Conservation (phyloP, 1,140 invertebrate genomes). For the Zaprionus taronus region DNA sequence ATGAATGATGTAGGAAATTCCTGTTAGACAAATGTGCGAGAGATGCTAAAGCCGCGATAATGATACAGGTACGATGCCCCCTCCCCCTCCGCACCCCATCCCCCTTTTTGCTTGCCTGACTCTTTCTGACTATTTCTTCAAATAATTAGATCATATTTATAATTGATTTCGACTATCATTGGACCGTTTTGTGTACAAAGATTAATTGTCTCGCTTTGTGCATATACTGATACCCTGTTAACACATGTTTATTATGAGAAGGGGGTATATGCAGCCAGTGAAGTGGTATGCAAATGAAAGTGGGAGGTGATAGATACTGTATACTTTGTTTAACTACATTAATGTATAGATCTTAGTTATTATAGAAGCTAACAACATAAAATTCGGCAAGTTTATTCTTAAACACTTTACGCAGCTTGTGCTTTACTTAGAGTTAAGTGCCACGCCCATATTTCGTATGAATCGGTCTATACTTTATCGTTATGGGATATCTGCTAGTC, state of each 20-base stretch:
- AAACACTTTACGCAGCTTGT: not conserved
- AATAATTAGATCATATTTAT: slow-evolving; percentile 30
- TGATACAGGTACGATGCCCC: slow-evolving; percentile 21
- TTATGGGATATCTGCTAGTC: not conserved
- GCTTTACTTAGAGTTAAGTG: not conserved
- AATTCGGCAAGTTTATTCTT: not conserved
- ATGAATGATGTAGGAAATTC: slow-evolving; percentile 35
- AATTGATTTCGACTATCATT: slow-evolving; percentile 11
- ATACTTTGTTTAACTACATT: not conserved
- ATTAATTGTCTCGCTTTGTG: slow-evolving; percentile 36
- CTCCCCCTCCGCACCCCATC: not conserved
- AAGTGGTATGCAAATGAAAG: not conserved
- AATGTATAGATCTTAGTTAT: not conserved
- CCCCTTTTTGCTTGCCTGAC: not conserved
- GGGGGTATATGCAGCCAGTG: not conserved
- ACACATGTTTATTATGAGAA: not conserved
- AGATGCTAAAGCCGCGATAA: slow-evolving; percentile 10
- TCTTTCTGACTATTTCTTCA: not conserved
- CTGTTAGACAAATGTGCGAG: not conserved
- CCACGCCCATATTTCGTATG: not conserved
- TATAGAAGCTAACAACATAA: not conserved
- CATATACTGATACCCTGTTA: not conserved
- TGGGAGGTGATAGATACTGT: not conserved
- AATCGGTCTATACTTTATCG: not conserved
- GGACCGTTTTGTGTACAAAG: slow-evolving; percentile 17